Conservation (phyloP, 2,888 invertebrate species). For the Pachycephus smyrnensis region DNA sequence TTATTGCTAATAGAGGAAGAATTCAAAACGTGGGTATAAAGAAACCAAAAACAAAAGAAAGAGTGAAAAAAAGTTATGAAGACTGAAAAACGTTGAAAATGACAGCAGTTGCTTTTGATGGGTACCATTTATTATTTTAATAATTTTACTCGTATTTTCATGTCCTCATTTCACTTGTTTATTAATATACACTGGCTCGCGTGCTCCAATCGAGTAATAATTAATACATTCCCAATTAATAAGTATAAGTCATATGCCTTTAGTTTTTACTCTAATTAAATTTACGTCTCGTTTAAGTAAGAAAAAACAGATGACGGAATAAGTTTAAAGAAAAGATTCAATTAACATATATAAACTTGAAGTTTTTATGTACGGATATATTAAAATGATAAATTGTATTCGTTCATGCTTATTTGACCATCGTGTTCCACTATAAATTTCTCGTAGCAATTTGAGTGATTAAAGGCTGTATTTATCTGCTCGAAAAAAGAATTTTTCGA, state of each 20-base stretch:
- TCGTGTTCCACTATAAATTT: neutral
- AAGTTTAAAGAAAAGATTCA: neutral
- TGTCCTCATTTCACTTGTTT: neutral
- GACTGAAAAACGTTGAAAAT: neutral
- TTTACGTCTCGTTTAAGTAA: neutral
- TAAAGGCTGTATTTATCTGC: neutral
- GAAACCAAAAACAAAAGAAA: neutral
- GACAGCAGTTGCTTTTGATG: neutral
- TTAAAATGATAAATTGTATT: neutral
- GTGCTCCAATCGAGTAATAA: neutral
- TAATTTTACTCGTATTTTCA: neutral
- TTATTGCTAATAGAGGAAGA: conserved; percentile 46
- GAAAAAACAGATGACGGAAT: neutral
- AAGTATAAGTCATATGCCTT: neutral
- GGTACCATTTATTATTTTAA: neutral
- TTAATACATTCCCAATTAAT: neutral
- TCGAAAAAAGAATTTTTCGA: neutral
- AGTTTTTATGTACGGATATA: neutral
- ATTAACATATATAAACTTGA: neutral
- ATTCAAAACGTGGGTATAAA: conserved; percentile 42
- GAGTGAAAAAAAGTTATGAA: neutral
- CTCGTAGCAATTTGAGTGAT: neutral
- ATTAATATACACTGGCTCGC: neutral
- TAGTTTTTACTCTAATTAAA: neutral
- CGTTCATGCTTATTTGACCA: neutral